These are phyloP conservation scores for Umimayanthus kanabou DNA, from an alignment of 92 coral and sea anemone genomes.

Conservation along the genomic window DNA sequence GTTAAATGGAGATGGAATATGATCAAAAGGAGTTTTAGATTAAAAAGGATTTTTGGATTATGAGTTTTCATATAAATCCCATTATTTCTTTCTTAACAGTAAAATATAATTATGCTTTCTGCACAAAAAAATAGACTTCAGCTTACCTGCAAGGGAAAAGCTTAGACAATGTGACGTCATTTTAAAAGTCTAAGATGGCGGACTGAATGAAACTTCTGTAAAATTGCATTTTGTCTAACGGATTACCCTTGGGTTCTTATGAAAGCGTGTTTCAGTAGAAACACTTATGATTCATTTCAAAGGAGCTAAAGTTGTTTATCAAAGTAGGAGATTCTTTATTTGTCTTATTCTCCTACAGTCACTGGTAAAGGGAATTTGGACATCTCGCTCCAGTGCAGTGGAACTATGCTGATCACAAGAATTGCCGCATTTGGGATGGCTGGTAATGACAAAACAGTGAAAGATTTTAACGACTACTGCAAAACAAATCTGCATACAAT, in stretches of 20 bases:
- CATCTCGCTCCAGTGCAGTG: slow-evolving; percentile 73
- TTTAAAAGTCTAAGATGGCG: background rate
- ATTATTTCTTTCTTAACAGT: too few relatives aligned
- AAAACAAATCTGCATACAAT: slow-evolving; percentile 54
- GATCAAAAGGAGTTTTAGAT: too few relatives aligned
- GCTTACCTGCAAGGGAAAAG: too few relatives aligned
- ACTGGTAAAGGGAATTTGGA: slow-evolving; percentile 79
- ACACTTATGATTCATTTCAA: too few relatives aligned
- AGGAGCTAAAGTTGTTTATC: too few relatives aligned
- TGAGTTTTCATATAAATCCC: too few relatives aligned
- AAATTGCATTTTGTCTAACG: background rate
- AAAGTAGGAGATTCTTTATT: too few relatives aligned
- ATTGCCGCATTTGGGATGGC: slow-evolving; percentile 72
- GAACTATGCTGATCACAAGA: slow-evolving; percentile 60
- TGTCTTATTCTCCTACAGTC: slow-evolving; percentile 37
- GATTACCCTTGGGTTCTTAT: too few relatives aligned
- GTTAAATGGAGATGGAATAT: too few relatives aligned
- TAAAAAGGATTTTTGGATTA: too few relatives aligned
- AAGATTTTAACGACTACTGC: slow-evolving; percentile 68
- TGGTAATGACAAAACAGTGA: slow-evolving; percentile 70
- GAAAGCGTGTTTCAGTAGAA: background rate
- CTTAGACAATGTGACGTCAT: background rate
- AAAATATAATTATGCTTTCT: too few relatives aligned
- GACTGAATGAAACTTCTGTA: background rate
- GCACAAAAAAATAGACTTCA: too few relatives aligned